Conservation (phyloP, 1,140 invertebrate species). For the Caenorhabditis briggsae region DNA sequence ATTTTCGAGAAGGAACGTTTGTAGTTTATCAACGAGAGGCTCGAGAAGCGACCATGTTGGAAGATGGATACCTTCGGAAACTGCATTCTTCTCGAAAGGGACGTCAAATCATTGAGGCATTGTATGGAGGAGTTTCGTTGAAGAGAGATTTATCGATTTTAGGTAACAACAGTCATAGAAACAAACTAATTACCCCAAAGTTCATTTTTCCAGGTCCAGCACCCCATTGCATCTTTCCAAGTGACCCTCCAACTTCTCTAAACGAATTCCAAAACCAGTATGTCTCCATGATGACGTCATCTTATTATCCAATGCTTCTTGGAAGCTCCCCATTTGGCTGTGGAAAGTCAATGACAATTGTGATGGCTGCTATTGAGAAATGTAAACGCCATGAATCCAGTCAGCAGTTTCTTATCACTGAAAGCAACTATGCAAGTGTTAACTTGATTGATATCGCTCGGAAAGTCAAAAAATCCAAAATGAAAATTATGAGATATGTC, state of each 20-base stretch:
- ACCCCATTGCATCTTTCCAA: background rate
- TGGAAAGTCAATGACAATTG: conserved; percentile 44
- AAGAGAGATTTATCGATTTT: no score
- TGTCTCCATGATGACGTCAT: background rate
- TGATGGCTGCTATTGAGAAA: background rate
- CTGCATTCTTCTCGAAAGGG: no score
- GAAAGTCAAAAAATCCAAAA: background rate
- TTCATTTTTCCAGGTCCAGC: no score
- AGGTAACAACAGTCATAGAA: no score
- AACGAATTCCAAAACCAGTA: conserved; percentile 6
- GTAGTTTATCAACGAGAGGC: background rate
- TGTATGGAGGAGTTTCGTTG: no score
- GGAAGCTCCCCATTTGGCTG: conserved; percentile 5
- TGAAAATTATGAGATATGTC: background rate
- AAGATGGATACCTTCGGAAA: background rate
- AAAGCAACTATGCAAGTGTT: conserved; percentile 3
- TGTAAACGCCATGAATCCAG: background rate
- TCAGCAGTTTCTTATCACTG: background rate
- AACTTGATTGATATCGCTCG: background rate
- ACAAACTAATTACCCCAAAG: no score
- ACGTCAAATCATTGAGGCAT: no score
- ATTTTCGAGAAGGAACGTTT: background rate
- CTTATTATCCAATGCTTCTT: background rate
- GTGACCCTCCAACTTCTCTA: background rate
- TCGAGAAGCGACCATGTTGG: no score